phyloP scores from a whole-genome alignment of 2,113 vertebrate genomes.

The Colinus virginianus region DNA sequence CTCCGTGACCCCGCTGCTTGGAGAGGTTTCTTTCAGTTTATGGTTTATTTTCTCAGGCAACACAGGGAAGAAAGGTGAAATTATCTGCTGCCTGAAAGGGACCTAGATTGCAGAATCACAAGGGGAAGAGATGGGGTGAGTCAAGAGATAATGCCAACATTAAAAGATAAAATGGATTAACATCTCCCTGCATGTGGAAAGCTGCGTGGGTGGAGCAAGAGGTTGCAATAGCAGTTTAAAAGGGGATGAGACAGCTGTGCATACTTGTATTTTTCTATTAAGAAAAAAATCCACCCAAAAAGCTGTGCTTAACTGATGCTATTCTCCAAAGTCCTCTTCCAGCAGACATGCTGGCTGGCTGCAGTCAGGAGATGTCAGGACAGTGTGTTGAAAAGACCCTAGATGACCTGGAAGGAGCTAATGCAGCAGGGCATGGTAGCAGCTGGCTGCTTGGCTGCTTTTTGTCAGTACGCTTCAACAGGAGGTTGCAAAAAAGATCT shows the following conservation, averaged over 20 bases:
- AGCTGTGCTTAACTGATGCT: background rate
- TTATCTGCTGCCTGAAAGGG: conserved; percentile 25
- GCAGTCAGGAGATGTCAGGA: background rate
- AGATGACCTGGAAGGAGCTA: background rate
- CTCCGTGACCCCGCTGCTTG: background rate
- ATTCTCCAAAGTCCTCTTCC: background rate
- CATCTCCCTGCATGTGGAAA: background rate
- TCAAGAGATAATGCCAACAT: conserved; percentile 64
- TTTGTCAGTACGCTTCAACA: background rate
- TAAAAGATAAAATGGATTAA: conserved; percentile 71
- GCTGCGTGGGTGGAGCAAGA: conserved; percentile 29
- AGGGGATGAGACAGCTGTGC: conserved; percentile 31
- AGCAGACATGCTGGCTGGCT: background rate
- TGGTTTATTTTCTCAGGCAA: background rate
- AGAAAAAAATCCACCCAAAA: background rate
- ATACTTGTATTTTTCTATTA: background rate
- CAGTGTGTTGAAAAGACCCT: background rate
- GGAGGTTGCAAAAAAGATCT: background rate
- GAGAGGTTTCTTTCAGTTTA: background rate
- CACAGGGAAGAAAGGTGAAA: conserved; percentile 18
- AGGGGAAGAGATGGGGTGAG: conserved; percentile 19
- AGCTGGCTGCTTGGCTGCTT: background rate
- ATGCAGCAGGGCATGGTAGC: background rate
- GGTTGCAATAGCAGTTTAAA: conserved; percentile 45
- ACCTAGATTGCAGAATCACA: background rate